A percentile compares a stretch with the other conserved stretches of the same genome.
Evolutionary conservation across 1,140 invertebrate species (phyloP).

Genomic region (Camponotus floridanus): DNA sequence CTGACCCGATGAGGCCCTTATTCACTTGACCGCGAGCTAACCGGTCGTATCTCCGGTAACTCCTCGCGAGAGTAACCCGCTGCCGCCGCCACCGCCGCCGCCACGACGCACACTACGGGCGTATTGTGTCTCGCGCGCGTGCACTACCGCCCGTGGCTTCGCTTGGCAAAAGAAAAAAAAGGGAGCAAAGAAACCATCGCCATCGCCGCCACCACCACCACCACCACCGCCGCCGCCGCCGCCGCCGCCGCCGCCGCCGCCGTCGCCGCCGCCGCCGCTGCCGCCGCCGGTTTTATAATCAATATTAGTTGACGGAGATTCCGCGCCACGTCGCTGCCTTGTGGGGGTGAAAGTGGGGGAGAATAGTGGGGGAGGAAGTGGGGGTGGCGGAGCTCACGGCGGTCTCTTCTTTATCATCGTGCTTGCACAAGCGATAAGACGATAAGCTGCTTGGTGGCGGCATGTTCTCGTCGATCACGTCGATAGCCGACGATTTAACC

Average conservation of each 20-base stretch:
- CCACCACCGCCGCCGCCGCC: conserved; percentile 44
- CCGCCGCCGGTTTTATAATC: conserved; percentile 80
- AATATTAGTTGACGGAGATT: conserved; percentile 81
- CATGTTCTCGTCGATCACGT: conserved; percentile 9
- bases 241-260: conserved; percentile 22
- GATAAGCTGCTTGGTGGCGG: conserved; percentile 28
- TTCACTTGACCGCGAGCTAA: conserved; percentile 52
- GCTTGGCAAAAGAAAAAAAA: conserved; percentile 56
- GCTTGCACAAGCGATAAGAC: conserved; percentile 24
- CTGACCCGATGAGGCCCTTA: conserved; percentile 13
- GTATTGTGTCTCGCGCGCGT: conserved; percentile 60
- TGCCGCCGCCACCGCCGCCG: conserved; percentile 35
- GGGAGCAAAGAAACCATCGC: conserved; percentile 55
- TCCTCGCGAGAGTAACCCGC: conserved; percentile 19
- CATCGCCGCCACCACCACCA: conserved; percentile 39
- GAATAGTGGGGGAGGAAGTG: conserved; percentile 16
- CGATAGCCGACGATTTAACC: conserved; percentile 38
- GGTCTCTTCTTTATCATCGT: conserved; percentile 55
- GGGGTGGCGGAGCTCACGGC: conserved; percentile 14
- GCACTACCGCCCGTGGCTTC: conserved; percentile 60
- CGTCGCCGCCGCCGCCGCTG: conserved; percentile 36
- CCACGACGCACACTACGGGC: conserved; percentile 49
- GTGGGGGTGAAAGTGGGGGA: neutral
- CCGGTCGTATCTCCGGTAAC: conserved; percentile 30
- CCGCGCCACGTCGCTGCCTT: conserved; percentile 77